Percentiles rank a stretch among this genome's conserved stretches.
phyloP scores from a whole-genome alignment of 1,140 invertebrate genomes.

The Bombus difficillimus region DNA sequence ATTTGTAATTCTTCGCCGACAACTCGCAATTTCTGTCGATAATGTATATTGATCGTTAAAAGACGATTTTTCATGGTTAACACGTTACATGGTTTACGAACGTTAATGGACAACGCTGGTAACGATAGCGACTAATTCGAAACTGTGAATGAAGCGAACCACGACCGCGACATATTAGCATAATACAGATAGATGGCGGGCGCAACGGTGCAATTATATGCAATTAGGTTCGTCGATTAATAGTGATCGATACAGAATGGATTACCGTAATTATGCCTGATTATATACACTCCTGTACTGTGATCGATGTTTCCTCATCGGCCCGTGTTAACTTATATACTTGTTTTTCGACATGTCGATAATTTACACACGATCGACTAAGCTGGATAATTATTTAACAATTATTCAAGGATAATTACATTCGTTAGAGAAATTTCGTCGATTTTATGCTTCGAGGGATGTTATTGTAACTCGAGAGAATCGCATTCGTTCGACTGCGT shows the following conservation, averaged over 20 bases:
- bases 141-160: slow-evolving; percentile 2
- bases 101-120: not conserved
- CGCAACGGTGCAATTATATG: not conserved
- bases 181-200: not conserved
- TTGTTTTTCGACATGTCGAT: not conserved
- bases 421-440: too few species aligned
- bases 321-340: not conserved
- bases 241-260: slow-evolving; percentile 1
- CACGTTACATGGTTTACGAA: not conserved
- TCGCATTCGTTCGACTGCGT: too few species aligned
- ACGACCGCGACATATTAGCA: slow-evolving; percentile 9
- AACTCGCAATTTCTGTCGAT: not conserved
- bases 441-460: too few species aligned
- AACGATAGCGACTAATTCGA: not conserved
- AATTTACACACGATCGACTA: not conserved
- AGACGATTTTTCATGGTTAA: not conserved
- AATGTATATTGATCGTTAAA: not conserved
- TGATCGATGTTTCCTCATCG: not conserved
- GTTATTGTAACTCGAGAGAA: too few species aligned
- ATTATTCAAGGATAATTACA: too few species aligned
- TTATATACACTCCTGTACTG: not conserved
- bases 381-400: too few species aligned
- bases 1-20: not conserved
- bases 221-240: not conserved
- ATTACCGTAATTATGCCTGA: slow-evolving; percentile 8